Evolutionary conservation across 2,888 invertebrate genomes (phyloP), one percentile per base, ranked within the genome.

Genomic region (Drosophila siamana): DNA sequence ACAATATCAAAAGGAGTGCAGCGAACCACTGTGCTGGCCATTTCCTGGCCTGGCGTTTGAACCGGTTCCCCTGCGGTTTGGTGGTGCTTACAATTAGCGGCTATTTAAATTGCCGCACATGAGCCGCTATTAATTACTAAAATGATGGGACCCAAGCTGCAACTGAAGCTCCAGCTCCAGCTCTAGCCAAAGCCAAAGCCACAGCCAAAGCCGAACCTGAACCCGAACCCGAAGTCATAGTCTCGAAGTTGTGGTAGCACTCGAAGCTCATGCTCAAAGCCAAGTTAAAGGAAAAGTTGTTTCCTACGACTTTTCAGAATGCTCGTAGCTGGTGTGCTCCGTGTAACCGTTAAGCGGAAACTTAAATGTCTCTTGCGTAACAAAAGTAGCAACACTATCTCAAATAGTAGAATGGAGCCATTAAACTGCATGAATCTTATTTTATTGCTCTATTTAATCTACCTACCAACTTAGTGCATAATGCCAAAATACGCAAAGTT

Each of bases 41-140:
- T 78, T 78, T 78, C 78, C 78, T 78, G 81, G 78, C 66, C 30
- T 33, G 33, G 30, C 7, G 47, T 54, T 59, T 56, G 44, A 77
- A 80, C 77, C 44, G 77, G 80, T 77, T 78, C 67, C 67, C 73
- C 38, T 43, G 5, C 19, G 54, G 74, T 80, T 72, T 74, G 66
- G 67, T 75, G 71, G 75, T 69, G 75, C 79, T 66, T 74, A 79
- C 79, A 79, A 80, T 80, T 80, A 82, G 79, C 82, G 80, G 67
- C 80, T 82, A 82, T 82, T 80, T 82, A 75, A 82, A 79, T 82
- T 72, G 82, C 80, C 67, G 74, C 78, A 75, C 82, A 82, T 75
- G 76, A 73, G 82, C 76, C 76, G 76, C 79, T 82, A 80, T 80
- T 80, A 80, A 80, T 80, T 79, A 80, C 79, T 65, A 64, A 60